Evolutionary conservation across 2,797 vertebrate genomes (phyloP).

Genomic region (Peromyscus eremicus): DNA sequence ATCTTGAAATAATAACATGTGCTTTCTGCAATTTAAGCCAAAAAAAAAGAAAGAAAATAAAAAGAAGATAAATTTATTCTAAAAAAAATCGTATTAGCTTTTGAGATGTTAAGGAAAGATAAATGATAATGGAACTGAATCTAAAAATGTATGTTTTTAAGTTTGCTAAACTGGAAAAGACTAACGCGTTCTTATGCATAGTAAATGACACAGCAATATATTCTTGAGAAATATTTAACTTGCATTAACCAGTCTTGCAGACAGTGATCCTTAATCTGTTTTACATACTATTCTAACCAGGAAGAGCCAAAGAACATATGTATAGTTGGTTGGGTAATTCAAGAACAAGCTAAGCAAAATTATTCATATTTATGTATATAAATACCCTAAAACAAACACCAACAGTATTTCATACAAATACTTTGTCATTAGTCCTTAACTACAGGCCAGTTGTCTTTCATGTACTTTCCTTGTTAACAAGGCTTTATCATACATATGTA

Average conservation of each 20-base stretch:
- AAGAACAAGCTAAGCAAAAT: conserved; percentile 30
- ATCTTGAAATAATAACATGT: background rate
- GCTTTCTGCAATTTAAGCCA: conserved; percentile 54
- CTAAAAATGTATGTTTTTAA: conserved; percentile 26
- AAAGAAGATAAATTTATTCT: conserved; percentile 30
- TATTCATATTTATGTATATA: background rate
- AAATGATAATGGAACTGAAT: conserved; percentile 31
- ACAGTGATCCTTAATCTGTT: background rate
- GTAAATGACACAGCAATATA: background rate
- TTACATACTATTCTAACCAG: background rate
- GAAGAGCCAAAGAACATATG: background rate
- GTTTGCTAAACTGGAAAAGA: conserved; percentile 9
- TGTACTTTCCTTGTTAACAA: background rate
- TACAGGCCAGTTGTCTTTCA: background rate
- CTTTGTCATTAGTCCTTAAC: conserved; percentile 21
- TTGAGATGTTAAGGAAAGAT: background rate
- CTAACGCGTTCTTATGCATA: background rate
- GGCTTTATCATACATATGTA: background rate
- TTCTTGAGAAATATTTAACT: conserved; percentile 54
- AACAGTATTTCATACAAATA: conserved; percentile 5
- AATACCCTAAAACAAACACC: background rate
- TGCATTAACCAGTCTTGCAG: background rate
- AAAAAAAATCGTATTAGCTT: conserved; percentile 43
- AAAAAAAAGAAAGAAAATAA: background rate
- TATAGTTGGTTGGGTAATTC: conserved; percentile 22